Evolutionary conservation across 2,888 invertebrate genomes (phyloP).

Genomic region (Julus scanicus): DNA sequence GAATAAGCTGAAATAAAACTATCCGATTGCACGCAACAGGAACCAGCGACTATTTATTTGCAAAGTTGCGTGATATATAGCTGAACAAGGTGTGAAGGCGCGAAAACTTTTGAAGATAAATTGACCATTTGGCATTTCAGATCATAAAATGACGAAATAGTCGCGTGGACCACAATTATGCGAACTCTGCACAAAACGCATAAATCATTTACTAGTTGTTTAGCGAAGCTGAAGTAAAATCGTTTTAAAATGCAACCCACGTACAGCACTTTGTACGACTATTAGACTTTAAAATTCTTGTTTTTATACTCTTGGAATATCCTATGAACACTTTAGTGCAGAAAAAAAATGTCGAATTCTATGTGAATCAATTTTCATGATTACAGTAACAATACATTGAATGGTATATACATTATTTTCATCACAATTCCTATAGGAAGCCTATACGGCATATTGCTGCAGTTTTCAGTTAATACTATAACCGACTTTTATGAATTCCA

Average conservation of each 20-base stretch:
- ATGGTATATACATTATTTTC: not conserved
- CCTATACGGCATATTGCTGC: not conserved
- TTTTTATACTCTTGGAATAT: not conserved
- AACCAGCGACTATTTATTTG: not conserved
- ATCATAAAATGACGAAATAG: conserved; percentile 1
- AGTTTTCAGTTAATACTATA: not conserved
- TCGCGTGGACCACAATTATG: not conserved
- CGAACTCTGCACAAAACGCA: not conserved
- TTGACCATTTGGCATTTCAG: not conserved
- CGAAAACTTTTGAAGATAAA: not conserved
- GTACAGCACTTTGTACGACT: not conserved
- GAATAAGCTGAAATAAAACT: conserved; percentile 7
- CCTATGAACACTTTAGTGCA: no score
- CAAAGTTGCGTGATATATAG: conserved; percentile 4
- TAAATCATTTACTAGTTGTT: not conserved
- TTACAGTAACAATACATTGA: not conserved
- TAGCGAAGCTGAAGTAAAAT: not conserved
- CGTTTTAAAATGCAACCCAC: not conserved
- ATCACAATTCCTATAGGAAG: not conserved
- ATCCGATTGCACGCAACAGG: conserved; percentile 16
- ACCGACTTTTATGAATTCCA: not conserved
- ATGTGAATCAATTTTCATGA: not conserved
- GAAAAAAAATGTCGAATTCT: not conserved
- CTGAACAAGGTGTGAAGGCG: not conserved
- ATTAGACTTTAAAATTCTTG: not conserved